Conservation (phyloP, 2,113 vertebrate genomes). For the Ammospiza caudacuta region DNA sequence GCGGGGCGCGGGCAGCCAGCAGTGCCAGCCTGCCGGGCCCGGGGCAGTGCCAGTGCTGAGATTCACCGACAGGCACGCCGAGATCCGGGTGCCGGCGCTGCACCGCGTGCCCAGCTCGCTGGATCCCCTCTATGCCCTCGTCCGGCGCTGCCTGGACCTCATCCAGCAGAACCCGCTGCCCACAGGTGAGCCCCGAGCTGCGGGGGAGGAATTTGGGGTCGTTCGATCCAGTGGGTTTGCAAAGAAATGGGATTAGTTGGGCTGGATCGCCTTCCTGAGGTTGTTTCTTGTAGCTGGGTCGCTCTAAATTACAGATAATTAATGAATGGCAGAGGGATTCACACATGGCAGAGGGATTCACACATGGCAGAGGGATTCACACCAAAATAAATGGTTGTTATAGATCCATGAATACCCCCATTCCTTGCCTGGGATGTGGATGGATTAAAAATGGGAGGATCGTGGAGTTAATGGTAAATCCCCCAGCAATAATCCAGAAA, state of each 20-base stretch:
- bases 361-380: not conserved
- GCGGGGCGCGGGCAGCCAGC: not conserved
- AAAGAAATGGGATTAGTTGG: accelerated
- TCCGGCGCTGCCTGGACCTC: conserved; percentile 68
- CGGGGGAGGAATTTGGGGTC: not conserved
- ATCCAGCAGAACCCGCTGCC: conserved; percentile 80
- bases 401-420: accelerated
- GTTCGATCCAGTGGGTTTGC: not conserved
- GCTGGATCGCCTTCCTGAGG: not conserved
- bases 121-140: conserved; percentile 70
- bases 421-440: not conserved
- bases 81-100: conserved; percentile 56
- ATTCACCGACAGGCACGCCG: conserved; percentile 56
- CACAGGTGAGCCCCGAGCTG: conserved; percentile 61
- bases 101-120: conserved; percentile 52
- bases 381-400: not conserved
- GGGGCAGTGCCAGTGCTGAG: not conserved
- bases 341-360: not conserved
- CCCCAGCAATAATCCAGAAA: not conserved
- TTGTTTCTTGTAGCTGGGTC: not conserved
- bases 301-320: not conserved
- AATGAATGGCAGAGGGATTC: not conserved
- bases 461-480: not conserved
- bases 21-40: not conserved
- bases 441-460: not conserved